Evolutionary conservation across 2,888 invertebrate species (phyloP).

Genomic region (Stomorhina lunata): DNA sequence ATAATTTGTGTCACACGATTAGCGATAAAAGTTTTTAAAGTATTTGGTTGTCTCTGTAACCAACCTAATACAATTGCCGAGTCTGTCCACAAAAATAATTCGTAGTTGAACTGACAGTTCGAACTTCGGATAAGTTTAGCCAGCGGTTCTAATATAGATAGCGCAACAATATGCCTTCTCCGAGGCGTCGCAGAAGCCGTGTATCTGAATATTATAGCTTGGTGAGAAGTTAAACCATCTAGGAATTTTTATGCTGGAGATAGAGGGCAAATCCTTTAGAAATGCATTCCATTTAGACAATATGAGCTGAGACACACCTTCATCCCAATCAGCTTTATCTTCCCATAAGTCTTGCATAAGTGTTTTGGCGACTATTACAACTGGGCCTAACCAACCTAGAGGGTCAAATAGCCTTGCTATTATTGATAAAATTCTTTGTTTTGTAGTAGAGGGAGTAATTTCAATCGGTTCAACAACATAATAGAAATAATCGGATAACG

Average conservation of each 20-base stretch:
- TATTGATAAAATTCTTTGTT: slow-evolving; percentile 23
- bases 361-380: background rate
- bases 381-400: background rate
- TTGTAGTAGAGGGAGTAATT: background rate
- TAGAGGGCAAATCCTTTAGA: background rate
- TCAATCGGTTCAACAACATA: no score
- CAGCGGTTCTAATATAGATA: background rate
- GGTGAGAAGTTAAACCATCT: slow-evolving; percentile 23
- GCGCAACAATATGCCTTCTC: slow-evolving; percentile 25
- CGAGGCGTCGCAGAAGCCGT: slow-evolving; percentile 14
- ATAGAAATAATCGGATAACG: background rate
- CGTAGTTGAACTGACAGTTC: no score
- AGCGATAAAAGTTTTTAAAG: no score
- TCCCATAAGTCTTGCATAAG: slow-evolving; percentile 40
- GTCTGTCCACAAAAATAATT: no score
- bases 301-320: no score
- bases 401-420: slow-evolving; percentile 39
- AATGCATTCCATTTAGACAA: no score
- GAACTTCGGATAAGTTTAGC: background rate
- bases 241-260: background rate
- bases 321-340: slow-evolving; percentile 12
- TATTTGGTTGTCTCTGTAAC: no score
- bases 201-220: background rate
- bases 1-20: no score
- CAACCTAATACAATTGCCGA: no score